Percentiles rank a stretch among this genome's conserved stretches.
Conservation (phyloP, 2,888 invertebrate genomes). For the Troides aeacus region DNA sequence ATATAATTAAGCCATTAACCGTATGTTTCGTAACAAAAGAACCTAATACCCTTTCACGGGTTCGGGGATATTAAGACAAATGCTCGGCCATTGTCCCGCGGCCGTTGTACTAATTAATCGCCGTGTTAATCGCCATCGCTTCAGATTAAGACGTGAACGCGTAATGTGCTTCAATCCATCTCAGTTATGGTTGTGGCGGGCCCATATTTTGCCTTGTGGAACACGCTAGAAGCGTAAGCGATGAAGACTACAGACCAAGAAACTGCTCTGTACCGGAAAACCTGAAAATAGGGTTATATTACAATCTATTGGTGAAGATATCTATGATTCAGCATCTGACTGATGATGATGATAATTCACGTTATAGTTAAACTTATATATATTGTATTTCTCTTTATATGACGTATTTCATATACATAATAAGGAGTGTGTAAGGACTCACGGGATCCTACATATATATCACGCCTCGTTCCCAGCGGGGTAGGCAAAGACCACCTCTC, state of each 20-base stretch:
- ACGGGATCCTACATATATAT: no score
- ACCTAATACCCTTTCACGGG: conserved; percentile 26
- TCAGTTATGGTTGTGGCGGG: conserved; percentile 62
- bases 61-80: conserved; percentile 51
- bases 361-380: no score
- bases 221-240: conserved; percentile 36
- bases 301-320: no score
- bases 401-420: no score
- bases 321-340: no score
- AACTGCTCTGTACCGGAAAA: not conserved
- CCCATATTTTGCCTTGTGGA: conserved; percentile 41
- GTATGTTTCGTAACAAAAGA: conserved; percentile 28
- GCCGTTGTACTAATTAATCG: conserved; percentile 67
- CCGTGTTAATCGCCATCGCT: conserved; percentile 60
- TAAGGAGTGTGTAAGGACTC: no score
- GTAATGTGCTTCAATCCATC: conserved; percentile 71
- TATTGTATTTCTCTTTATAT: no score
- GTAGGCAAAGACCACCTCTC: no score
- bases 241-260: not conserved
- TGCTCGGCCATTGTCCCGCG: conserved; percentile 58
- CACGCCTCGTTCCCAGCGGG: no score
- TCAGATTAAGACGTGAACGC: conserved; percentile 69
- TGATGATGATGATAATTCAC: no score
- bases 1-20: conserved; percentile 23
- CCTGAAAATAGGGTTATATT: no score